Base-by-base conservation (phyloP, 2,888 invertebrate genomes). In the Hyposoter didymator region DNA sequence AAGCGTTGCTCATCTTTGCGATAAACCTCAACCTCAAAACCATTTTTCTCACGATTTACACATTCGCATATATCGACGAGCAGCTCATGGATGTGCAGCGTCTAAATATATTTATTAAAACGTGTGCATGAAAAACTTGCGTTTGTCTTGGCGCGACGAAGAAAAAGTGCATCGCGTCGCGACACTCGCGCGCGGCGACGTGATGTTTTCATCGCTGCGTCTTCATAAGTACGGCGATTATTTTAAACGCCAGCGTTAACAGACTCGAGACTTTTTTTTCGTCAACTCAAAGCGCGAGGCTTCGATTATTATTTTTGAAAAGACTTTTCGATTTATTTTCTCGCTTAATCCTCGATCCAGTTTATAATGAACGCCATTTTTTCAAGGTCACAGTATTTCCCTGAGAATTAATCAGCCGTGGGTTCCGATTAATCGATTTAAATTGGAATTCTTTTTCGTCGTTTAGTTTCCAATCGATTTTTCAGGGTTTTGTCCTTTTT, bases 181-280 rank as follows among this genome's bases (percentile, higher is more conserved):
- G 82, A 85, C 85, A 85, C 85, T 75, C 28, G 1, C 35, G 6
- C 35, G 2, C 82, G 85, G 85, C 85, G 85, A 88, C 85, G 86
- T 88, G 88, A 88, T 88, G 88, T 88, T 88, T 88, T 88, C 88
- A 88, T 88, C 88, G 87, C 87, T 84, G 87, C 88, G 86, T 88
- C 87, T 86, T 86, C 59, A 64, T 85, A 87, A 88, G 82, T 87
- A 82, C 85, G 85, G 87, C 87, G 84, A 88, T 88, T 88, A 88
- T 86, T 82, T 88, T 86, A 87, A 88, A 87, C 85, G 85, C 70
- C 59, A 80, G 84, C 84, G 86, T 84, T 86, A 82, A 87, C 84
- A 84, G 87, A 70, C 70, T 32, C 73, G 82, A 82, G 72, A 10
- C 70, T 72, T 82, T 72, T 62, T 72, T 72, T 47, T 64, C 55